A percentile compares a stretch with the other conserved stretches of the same genome.
phyloP scores from a whole-genome alignment of 2,888 invertebrate genomes.

The Tuta absoluta region DNA sequence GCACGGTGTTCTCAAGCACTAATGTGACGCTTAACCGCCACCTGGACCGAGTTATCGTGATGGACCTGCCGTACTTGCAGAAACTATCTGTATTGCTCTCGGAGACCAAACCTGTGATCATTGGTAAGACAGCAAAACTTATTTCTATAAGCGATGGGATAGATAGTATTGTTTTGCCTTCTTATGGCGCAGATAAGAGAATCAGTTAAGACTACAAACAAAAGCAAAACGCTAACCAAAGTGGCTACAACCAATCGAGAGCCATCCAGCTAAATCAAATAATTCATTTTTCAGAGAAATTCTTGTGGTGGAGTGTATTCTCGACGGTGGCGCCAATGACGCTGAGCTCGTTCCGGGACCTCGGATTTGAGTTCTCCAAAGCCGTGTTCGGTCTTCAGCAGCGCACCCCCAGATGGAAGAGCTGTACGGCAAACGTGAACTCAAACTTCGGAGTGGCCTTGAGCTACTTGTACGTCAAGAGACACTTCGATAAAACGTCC shows the following conservation, averaged over 20 bases:
- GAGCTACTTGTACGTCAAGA: conserved; percentile 83
- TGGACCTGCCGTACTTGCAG: conserved; percentile 85
- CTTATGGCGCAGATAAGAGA: no score
- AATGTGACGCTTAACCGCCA: conserved; percentile 73
- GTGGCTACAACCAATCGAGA: no score
- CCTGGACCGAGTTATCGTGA: conserved; percentile 82
- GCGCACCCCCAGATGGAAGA: conserved; percentile 84
- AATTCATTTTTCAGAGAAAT: conserved; percentile 79
- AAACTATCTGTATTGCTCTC: conserved; percentile 79
- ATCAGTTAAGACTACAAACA: no score
- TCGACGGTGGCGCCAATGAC: conserved; percentile 84
- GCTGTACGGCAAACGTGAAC: conserved; percentile 83
- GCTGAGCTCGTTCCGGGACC: conserved; percentile 77
- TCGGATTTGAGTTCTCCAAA: conserved; percentile 84
- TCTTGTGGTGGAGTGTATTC: conserved; percentile 87
- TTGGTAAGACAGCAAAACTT: conserved; percentile 69
- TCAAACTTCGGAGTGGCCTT: conserved; percentile 85
- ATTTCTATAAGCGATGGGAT: no score
- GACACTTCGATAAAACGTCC: conserved; percentile 81
- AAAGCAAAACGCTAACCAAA: no score
- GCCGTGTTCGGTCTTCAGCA: conserved; percentile 84
- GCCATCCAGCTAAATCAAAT: no score
- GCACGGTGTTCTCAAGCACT: conserved; percentile 81
- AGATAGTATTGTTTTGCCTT: no score
- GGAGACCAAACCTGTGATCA: conserved; percentile 73